A percentile compares a stretch with the other conserved stretches of the same genome.
Conservation (phyloP, 2,797 vertebrate genomes). For the Moxostoma hubbsi region DNA sequence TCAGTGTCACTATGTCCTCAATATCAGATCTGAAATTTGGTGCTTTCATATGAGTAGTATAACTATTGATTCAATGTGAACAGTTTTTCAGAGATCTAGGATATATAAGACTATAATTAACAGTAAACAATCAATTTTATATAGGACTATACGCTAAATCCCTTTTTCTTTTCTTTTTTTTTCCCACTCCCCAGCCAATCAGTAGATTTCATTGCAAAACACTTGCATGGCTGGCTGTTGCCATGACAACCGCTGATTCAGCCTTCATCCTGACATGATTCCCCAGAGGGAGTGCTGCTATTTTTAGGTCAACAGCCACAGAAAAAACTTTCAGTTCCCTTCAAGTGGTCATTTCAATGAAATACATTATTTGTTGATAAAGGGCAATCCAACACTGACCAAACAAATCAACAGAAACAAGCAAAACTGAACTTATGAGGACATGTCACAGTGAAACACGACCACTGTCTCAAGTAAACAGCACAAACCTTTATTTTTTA, state of each 20-base stretch:
- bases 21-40: too few relatives aligned
- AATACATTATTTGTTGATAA: background rate
- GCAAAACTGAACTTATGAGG: too few relatives aligned
- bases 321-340: slow-evolving; percentile 40
- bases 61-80: too few relatives aligned
- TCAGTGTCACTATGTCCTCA: too few relatives aligned
- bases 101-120: too few relatives aligned
- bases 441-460: background rate
- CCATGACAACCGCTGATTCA: slow-evolving; percentile 66
- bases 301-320: slow-evolving; percentile 68
- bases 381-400: background rate
- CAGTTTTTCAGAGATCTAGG: too few relatives aligned
- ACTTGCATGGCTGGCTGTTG: slow-evolving; percentile 14
- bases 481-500: slow-evolving; percentile 66
- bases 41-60: too few relatives aligned
- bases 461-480: slow-evolving; percentile 50
- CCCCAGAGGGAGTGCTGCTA: slow-evolving; percentile 71
- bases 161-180: background rate
- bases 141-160: background rate
- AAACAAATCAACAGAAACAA: background rate
- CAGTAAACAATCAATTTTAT: too few relatives aligned
- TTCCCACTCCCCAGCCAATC: background rate
- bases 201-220: too few relatives aligned
- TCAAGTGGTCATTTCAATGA: slow-evolving; percentile 24
- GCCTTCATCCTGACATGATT: slow-evolving; percentile 71